A percentile compares a stretch with the other conserved stretches of the same genome.
phyloP scores from a whole-genome alignment of 2,797 vertebrate genomes.

The Enteromius unitaeniatus region DNA sequence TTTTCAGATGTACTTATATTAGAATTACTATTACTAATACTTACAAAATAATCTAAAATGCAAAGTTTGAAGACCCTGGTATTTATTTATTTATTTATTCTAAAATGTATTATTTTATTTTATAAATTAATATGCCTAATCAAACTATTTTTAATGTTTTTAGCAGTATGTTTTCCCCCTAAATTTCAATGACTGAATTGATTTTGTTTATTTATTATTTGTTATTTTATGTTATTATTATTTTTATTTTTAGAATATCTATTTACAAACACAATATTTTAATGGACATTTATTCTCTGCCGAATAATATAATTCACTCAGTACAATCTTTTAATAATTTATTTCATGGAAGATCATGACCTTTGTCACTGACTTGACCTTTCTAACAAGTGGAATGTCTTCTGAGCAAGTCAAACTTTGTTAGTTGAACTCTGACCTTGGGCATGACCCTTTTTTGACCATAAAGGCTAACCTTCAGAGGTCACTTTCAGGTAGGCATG shows the following conservation, averaged over 20 bases:
- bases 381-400: slow-evolving; percentile 45
- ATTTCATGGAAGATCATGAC: background rate
- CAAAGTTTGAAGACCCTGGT: background rate
- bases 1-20: background rate
- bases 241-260: background rate
- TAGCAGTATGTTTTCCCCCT: background rate
- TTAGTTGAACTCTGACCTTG: slow-evolving; percentile 44
- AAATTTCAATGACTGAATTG: no score
- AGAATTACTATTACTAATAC: background rate
- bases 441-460: slow-evolving; percentile 24
- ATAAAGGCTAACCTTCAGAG: slow-evolving; percentile 36
- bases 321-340: background rate
- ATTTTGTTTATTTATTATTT: no score
- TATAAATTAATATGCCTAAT: background rate
- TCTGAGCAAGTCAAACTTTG: background rate
- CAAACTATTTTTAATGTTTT: background rate
- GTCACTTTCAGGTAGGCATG: slow-evolving; percentile 25
- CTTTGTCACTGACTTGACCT: background rate
- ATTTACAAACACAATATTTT: background rate
- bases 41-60: no score
- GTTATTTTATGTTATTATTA: no score
- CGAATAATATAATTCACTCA: background rate
- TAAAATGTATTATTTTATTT: no score
- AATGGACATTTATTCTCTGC: background rate
- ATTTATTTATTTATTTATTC: no score